Evolutionary conservation across 2,888 invertebrate genomes (phyloP).

Genomic region (Saturnia japonica): DNA sequence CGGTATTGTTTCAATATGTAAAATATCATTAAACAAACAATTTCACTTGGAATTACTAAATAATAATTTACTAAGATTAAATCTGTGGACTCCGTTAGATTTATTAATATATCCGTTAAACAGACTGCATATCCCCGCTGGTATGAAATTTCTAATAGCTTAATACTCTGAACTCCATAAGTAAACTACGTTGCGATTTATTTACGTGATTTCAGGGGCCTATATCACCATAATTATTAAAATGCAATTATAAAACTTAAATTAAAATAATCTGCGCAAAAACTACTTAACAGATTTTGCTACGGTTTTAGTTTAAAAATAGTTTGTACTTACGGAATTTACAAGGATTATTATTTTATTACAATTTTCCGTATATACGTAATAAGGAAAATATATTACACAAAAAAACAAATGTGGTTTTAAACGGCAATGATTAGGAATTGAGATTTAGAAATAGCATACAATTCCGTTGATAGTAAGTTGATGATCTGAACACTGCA

Average conservation of each 20-base stretch:
- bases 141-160: too few species aligned
- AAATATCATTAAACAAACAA: too few species aligned
- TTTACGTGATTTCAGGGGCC: not conserved
- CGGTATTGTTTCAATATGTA: too few species aligned
- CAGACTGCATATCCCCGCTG: too few species aligned
- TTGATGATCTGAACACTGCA: not conserved
- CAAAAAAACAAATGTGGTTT: not conserved
- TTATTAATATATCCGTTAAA: too few species aligned
- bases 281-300: not conserved
- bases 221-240: not conserved
- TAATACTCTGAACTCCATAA: not conserved
- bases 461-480: not conserved
- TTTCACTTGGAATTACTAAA: too few species aligned
- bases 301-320: not conserved
- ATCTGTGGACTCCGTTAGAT: too few species aligned
- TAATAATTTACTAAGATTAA: too few species aligned
- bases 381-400: too few species aligned
- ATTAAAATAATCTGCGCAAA: not conserved
- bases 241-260: not conserved
- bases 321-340: too few species aligned
- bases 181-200: not conserved
- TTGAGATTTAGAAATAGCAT: not conserved
- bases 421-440: not conserved
- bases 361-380: too few species aligned
- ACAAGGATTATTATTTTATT: too few species aligned